Evolutionary conservation across 2,113 vertebrate genomes (phyloP), one percentile per base, ranked within the genome.

Genomic region (Lophura nycthemera): DNA sequence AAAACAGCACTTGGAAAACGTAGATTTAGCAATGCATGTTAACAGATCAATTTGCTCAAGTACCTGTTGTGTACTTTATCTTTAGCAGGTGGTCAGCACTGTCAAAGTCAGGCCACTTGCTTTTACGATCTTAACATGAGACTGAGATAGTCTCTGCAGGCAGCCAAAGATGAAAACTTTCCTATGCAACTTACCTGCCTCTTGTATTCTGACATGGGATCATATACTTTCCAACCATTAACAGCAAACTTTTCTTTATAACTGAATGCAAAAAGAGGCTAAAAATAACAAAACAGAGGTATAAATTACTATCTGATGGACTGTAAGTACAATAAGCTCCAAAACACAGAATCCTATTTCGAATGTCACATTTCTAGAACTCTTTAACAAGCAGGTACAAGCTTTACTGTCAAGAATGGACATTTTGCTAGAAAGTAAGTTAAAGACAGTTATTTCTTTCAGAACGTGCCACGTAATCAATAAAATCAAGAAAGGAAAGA

Each of bases 181-280:
- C 11, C 69, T 38, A 3, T 22, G 6, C 38, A 94, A 97, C 95
- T 92, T 96, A 99, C 99, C 99, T 99, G 98, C 89, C 99, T 99
- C 88, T 98, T 98, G 96, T 99, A 99, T 96, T 99, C 99, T 34
- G 98, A 95, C 34, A 98, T 78, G 10, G 99, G 98, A 77, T 99
- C 99, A 72, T 99, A 99, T 29, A 99, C 98, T 96, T 99, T 99
- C 99, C 99, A 99, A 83, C 99, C 99, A 47, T 99, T 98, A 83
- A 97, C 93, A 86, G 98, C 97, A 97, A 98, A 99, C 88, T 98
- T 98, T 95, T 99, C 99, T 95, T 98, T 98, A 96, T 99, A 99
- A 78, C 89, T 98, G 97, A 99, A 99, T 65, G 99, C 98, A 97
- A 99, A 99, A 83, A 99, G 95, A 19, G 98, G 96, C 99, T 99